Evolutionary conservation across 2,888 invertebrate genomes (phyloP), one percentile per base, ranked within the genome.

Genomic region (Ferrisia virgata): DNA sequence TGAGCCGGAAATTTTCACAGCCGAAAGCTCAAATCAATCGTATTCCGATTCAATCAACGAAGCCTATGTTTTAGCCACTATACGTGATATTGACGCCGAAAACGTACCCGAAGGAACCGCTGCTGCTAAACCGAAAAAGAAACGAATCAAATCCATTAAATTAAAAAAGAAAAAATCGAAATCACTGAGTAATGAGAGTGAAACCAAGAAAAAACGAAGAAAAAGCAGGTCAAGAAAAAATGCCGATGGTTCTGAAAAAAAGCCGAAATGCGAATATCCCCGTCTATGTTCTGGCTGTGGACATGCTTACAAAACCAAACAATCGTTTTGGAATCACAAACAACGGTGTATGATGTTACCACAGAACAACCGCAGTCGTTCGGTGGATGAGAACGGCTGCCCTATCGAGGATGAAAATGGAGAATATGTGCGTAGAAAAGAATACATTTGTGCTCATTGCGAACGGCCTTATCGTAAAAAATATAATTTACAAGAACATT

Each of bases 271-370:
- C 40, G 82, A 82, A 72, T 82, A 82, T 9, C 82, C 82, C 0
- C 82, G 82, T 72, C 40, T 82, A 39, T 82, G 82, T 40, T 25
- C 40, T 9, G 82, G 82, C 22, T 82, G 82, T 25, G 82, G 72
- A 8, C 82, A 82, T 43, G 82, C 82, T 36, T 82, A 82, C 31
- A 82, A 82, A 72, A 82, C 82, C 28, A 82, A 82, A 18, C 82
- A 82, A 31, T 82, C 82, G 6, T 82, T 82, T 40, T 82, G 82
- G 82, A 82, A 82, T 31, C 82, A 82, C 25, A 82, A 82, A 40
- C 82, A 82, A 28, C 69, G 82, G 2, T 82, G 82, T 69, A 22
- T 76, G 9, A 69, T 82, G 82, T 82, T 82, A 82, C 82, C 82
- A 31, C 72, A 82, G 9, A 82, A 82, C n/a, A 81, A 53, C 11